Percentiles rank a stretch among this genome's conserved stretches.
Conservation (phyloP, 1,140 invertebrate species). For the Pseudachorutes palmiensis region DNA sequence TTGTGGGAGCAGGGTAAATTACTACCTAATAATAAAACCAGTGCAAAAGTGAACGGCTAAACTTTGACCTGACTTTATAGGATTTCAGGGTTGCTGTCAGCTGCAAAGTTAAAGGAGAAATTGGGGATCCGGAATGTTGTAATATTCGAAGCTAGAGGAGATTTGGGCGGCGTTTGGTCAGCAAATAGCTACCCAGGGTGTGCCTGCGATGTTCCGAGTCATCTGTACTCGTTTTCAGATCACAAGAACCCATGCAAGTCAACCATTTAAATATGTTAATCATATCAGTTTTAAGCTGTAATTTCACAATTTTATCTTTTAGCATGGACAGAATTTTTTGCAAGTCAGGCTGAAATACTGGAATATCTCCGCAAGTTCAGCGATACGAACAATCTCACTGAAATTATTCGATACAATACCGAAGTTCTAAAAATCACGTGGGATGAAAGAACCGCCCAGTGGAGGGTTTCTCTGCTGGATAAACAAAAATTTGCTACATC, state of each 20-base stretch:
- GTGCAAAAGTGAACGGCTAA: too few species aligned
- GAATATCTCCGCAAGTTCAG: slow-evolving; percentile 18
- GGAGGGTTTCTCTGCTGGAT: slow-evolving; percentile 12
- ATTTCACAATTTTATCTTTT: background rate
- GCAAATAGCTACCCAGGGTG: background rate
- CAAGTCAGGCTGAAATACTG: slow-evolving; percentile 24
- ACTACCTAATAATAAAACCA: too few species aligned
- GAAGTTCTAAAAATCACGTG: slow-evolving; percentile 20
- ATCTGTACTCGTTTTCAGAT: background rate
- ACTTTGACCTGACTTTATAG: too few species aligned
- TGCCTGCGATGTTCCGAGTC: slow-evolving; percentile 1
- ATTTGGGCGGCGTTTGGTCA: background rate
- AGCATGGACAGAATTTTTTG: slow-evolving; percentile 27
- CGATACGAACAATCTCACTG: slow-evolving; percentile 25
- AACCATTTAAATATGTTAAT: background rate
- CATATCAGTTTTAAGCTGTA: background rate
- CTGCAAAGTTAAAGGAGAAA: too few species aligned
- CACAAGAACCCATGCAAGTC: background rate
- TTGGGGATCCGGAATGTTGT: too few species aligned
- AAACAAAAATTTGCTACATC: background rate
- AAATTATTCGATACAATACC: slow-evolving; percentile 19
- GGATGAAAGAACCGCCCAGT: slow-evolving; percentile 18
- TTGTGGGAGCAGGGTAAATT: too few species aligned
- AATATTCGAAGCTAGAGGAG: background rate
- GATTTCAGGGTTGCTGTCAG: too few species aligned